Evolutionary conservation across 2,797 vertebrate genomes (phyloP).

Genomic region (Novumbra hubbsi): DNA sequence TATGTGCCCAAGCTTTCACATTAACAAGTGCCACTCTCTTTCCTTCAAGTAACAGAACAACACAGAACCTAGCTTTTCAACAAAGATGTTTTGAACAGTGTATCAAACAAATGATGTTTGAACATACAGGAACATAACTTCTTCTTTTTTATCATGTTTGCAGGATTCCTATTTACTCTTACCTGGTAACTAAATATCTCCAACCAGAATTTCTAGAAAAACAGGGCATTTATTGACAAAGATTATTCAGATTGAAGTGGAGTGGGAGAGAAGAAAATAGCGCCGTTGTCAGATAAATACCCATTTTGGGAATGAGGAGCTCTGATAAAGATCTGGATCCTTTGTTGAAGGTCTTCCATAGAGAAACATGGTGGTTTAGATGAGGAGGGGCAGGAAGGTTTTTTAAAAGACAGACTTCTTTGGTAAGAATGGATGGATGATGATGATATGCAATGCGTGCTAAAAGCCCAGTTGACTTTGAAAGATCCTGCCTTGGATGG

Average conservation of each 20-base stretch:
- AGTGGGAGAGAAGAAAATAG: not conserved
- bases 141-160: no score
- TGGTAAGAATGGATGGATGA: not conserved
- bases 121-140: no score
- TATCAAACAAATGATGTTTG: no score
- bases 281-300: not conserved
- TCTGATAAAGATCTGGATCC: not conserved
- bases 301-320: not conserved
- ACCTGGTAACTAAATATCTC: no score
- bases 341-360: not conserved
- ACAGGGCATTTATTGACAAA: not conserved
- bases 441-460: not conserved
- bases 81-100: no score
- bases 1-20: no score
- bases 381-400: not conserved
- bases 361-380: not conserved
- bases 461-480: not conserved
- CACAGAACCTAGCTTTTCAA: no score
- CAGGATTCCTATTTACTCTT: no score
- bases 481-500: slow-evolving; percentile 25
- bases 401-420: not conserved
- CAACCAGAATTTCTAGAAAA: no score
- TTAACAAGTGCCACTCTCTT: no score
- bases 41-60: no score
- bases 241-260: not conserved